A percentile compares a stretch with the other conserved stretches of the same genome.
These are phyloP conservation scores for Diogma glabrata DNA, from an alignment of 2,888 invertebrate species.

Conservation along the genomic window DNA sequence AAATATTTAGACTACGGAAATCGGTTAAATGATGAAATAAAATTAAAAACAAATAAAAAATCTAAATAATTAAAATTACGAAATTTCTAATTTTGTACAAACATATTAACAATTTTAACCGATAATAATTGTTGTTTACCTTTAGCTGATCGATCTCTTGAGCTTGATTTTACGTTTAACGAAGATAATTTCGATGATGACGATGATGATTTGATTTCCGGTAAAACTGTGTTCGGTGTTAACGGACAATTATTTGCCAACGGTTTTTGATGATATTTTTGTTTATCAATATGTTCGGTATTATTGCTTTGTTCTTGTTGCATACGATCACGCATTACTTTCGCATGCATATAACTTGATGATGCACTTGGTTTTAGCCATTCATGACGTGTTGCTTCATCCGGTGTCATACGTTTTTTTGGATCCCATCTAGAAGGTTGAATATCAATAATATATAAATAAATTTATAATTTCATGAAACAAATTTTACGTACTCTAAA, in stretches of 20 bases:
- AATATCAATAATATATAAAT: background rate
- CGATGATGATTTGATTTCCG: constrained; percentile 33
- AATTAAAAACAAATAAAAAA: no score
- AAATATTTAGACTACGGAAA: no score
- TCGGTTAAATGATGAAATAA: no score
- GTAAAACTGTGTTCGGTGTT: constrained; percentile 28
- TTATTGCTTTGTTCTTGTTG: constrained; percentile 29
- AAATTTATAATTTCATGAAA: constrained; percentile 1
- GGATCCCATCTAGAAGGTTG: constrained; percentile 78
- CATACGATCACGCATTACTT: constrained; percentile 24
- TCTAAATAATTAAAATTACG: no score
- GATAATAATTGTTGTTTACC: constrained; percentile 9
- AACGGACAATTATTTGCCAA: constrained; percentile 25
- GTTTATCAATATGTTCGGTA: constrained; percentile 25
- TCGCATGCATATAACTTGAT: constrained; percentile 28
- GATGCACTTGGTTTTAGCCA: constrained; percentile 57
- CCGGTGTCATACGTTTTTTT: constrained; percentile 79
- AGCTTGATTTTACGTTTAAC: background rate
- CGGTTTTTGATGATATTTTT: constrained; percentile 15
- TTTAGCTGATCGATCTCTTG: constrained; percentile 8
- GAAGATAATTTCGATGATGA: constrained; percentile 7
- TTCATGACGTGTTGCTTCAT: constrained; percentile 80
- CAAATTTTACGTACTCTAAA: constrained; percentile 60
- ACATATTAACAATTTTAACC: constrained; percentile 8
- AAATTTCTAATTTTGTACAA: constrained; percentile 8